phyloP scores from a whole-genome alignment of 2,888 invertebrate species.

The Barypeithes pellucidus region DNA sequence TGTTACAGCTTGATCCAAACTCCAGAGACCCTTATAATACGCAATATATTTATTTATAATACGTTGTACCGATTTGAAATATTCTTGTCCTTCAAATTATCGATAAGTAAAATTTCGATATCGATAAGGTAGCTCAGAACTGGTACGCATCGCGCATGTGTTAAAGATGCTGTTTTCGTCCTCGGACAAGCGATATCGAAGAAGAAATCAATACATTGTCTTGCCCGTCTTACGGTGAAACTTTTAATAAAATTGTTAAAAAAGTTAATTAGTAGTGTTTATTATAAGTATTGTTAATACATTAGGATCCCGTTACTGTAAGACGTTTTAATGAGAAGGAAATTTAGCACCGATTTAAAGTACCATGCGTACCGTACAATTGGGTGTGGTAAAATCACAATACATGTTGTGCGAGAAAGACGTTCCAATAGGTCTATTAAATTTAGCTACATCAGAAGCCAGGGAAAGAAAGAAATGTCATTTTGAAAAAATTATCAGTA shows the following conservation, averaged over 20 bases:
- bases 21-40: too few species aligned
- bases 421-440: neutral
- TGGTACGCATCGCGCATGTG: constrained; percentile 29
- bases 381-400: constrained; percentile 5
- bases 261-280: constrained; percentile 23
- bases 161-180: constrained; percentile 25
- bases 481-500: too few species aligned
- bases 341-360: constrained; percentile 11
- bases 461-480: neutral
- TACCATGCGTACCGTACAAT: neutral
- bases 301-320: constrained; percentile 17
- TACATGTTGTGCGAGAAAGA: neutral
- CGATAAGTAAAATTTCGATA: constrained; percentile 11
- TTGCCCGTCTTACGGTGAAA: constrained; percentile 12
- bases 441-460: neutral
- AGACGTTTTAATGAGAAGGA: constrained; percentile 7
- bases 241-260: constrained; percentile 30
- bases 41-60: too few species aligned
- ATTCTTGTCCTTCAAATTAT: too few species aligned
- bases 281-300: constrained; percentile 21
- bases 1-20: too few species aligned
- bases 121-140: constrained; percentile 26
- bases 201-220: constrained; percentile 47
- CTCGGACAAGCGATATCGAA: constrained; percentile 30
- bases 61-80: too few species aligned